phyloP scores from a whole-genome alignment of 2,797 vertebrate species.

The Prionace glauca region DNA sequence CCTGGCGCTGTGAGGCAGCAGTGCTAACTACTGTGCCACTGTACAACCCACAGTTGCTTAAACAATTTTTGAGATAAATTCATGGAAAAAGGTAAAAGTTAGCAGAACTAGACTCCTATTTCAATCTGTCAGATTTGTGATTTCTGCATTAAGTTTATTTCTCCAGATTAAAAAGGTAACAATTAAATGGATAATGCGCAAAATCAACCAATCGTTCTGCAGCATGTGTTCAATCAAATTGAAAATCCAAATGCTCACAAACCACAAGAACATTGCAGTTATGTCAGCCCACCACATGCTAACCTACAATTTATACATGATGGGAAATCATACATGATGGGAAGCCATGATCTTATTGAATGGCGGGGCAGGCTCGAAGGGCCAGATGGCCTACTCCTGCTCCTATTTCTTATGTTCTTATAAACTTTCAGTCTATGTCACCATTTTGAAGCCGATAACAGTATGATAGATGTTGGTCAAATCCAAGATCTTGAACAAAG shows the following conservation, averaged over 20 bases:
- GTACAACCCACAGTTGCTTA: background rate
- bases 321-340: too few relatives aligned
- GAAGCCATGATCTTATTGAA: too few relatives aligned
- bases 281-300: background rate
- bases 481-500: background rate
- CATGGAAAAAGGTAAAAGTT: background rate
- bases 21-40: too few relatives aligned
- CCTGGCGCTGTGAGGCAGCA: too few relatives aligned
- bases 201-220: background rate
- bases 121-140: background rate
- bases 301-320: background rate
- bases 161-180: background rate
- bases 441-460: background rate
- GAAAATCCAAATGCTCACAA: background rate
- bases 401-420: too few relatives aligned
- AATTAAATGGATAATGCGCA: background rate
- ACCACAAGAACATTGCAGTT: background rate
- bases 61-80: background rate
- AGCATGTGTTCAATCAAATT: background rate
- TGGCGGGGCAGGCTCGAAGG: too few relatives aligned
- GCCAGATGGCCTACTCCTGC: too few relatives aligned
- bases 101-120: background rate
- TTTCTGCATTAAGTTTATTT: background rate
- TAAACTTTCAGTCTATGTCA: background rate
- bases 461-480: background rate